These are phyloP conservation scores for Homarus americanus DNA, from an alignment of 1,140 invertebrate genomes.

Conservation along the genomic window DNA sequence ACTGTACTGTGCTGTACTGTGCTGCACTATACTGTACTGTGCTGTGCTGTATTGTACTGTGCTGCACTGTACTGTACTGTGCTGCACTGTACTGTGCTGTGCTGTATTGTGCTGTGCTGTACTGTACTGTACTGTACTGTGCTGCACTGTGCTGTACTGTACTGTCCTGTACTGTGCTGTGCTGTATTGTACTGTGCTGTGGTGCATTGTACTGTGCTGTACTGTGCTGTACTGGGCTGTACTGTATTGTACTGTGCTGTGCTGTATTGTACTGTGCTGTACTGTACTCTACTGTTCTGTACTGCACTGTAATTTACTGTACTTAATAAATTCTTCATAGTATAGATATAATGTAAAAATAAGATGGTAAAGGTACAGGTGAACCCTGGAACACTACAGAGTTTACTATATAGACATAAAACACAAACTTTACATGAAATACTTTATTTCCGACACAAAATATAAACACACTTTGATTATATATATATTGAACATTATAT, in stretches of 20 bases:
- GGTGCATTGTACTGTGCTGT: neutral
- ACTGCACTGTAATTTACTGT: slow-evolving; percentile 70
- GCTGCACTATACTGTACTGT: slow-evolving; percentile 61
- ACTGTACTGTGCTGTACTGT: slow-evolving; percentile 11
- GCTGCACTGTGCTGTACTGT: neutral
- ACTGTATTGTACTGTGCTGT: neutral
- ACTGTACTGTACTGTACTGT: slow-evolving; percentile 33
- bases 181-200: neutral
- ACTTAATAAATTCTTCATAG: too few relatives aligned
- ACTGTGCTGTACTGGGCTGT: neutral
- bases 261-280: neutral
- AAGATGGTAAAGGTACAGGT: too few relatives aligned
- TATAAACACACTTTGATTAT: neutral
- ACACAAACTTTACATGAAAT: neutral
- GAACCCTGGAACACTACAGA: too few relatives aligned
- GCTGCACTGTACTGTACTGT: slow-evolving; percentile 34
- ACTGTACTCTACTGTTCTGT: slow-evolving; percentile 22
- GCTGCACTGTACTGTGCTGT: too few relatives aligned
- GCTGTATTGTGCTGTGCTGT: slow-evolving; percentile 69
- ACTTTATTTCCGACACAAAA: neutral
- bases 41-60: slow-evolving; percentile 55
- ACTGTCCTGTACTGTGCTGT: neutral
- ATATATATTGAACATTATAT: neutral
- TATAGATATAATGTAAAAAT: too few relatives aligned
- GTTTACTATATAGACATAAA: neutral